A percentile compares a stretch with the other conserved stretches of the same genome.
These are phyloP conservation scores for Fratercula arctica DNA, from an alignment of 2,797 vertebrate genomes.

Conservation along the genomic window DNA sequence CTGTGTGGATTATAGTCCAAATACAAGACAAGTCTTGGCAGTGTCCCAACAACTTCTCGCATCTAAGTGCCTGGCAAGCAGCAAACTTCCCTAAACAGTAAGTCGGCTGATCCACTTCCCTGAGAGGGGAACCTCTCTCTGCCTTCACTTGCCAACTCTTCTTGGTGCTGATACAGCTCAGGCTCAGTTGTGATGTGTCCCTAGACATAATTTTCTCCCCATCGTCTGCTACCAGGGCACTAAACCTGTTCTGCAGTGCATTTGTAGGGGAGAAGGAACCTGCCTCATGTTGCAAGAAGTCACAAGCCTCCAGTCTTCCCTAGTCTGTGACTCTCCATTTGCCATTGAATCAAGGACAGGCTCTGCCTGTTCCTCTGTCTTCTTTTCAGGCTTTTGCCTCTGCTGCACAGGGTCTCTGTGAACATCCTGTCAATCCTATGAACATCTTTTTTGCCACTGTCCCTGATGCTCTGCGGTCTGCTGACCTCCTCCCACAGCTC, in stretches of 20 bases:
- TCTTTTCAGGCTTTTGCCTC: background rate
- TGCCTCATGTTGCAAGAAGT: background rate
- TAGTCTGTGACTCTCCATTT: background rate
- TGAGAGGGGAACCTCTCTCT: background rate
- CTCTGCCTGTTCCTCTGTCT: background rate
- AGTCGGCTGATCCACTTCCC: background rate
- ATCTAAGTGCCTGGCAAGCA: background rate
- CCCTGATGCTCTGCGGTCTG: background rate
- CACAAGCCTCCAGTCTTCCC: background rate
- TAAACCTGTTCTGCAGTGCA: background rate
- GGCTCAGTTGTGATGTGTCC: background rate
- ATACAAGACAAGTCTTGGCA: background rate
- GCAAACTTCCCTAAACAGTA: background rate
- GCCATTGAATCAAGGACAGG: background rate
- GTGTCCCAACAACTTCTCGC: background rate
- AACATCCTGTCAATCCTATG: background rate
- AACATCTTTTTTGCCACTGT: background rate
- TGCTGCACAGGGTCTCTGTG: background rate
- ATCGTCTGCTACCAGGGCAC: too few species aligned
- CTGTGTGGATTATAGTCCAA: background rate
- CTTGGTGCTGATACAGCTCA: background rate
- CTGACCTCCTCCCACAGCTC: background rate
- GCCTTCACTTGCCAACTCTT: background rate
- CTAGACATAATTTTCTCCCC: background rate
- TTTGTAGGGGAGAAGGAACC: background rate